A percentile compares a stretch with the other conserved stretches of the same genome.
These are phyloP conservation scores for Diarsia mendica DNA, from an alignment of 2,888 invertebrate species.

Conservation along the genomic window DNA sequence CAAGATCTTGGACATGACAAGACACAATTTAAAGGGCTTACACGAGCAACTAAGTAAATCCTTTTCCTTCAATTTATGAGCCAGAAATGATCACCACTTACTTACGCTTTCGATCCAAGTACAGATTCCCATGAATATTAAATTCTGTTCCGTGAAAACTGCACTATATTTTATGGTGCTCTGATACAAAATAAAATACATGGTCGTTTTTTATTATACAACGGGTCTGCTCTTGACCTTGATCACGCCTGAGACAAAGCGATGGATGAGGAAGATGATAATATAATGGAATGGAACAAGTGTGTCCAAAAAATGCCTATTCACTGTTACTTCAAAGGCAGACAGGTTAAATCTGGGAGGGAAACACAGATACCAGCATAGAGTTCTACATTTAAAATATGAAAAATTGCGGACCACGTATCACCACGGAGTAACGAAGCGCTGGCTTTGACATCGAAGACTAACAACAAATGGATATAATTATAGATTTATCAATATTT, in stretches of 20 bases:
- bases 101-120: constrained; percentile 8
- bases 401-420: no score
- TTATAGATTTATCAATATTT: constrained; percentile 9
- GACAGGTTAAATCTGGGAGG: no score
- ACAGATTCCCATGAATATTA: constrained; percentile 21
- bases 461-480: neutral
- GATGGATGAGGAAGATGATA: no score
- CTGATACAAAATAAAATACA: constrained; percentile 4
- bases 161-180: constrained; percentile 24
- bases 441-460: no score
- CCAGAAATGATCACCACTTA: constrained; percentile 32
- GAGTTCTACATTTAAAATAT: no score
- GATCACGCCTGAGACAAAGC: no score
- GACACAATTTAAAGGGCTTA: constrained; percentile 48
- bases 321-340: no score
- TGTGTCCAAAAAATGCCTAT: no score
- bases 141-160: constrained; percentile 35
- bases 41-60: constrained; percentile 30
- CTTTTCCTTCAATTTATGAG: constrained; percentile 48
- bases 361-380: no score
- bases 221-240: no score
- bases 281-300: no score
- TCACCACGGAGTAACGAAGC: no score
- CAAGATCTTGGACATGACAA: constrained; percentile 45
- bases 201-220: neutral